phyloP scores from a whole-genome alignment of 2,888 invertebrate species.

The Tribolium freemani region DNA sequence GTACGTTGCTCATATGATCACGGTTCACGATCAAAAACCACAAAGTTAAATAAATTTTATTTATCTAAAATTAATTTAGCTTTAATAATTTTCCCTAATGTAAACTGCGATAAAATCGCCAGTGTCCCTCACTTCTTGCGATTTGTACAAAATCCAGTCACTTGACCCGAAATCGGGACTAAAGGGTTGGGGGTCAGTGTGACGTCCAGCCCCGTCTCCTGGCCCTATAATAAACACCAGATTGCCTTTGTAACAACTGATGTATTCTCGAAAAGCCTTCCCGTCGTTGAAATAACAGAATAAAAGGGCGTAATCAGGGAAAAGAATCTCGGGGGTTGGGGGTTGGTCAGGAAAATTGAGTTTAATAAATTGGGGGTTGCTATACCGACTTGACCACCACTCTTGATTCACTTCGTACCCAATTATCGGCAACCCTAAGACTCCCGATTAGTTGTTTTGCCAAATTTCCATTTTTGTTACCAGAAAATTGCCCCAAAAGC shows the following conservation, averaged over 20 bases:
- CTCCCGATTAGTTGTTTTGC: neutral
- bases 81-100: conserved; percentile 52
- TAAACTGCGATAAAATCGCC: conserved; percentile 79
- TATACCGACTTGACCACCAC: conserved; percentile 86
- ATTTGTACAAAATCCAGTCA: conserved; percentile 73
- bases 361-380: conserved; percentile 79
- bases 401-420: conserved; percentile 84
- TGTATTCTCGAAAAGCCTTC: conserved; percentile 77
- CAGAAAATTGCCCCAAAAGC: conserved; percentile 77
- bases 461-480: conserved; percentile 65
- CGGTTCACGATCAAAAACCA: conserved; percentile 69
- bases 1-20: conserved; percentile 71
- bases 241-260: conserved; percentile 75
- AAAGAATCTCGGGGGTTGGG: conserved; percentile 44
- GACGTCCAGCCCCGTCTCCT: conserved; percentile 72
- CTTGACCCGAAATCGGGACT: conserved; percentile 68
- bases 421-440: conserved; percentile 67
- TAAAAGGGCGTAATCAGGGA: conserved; percentile 73
- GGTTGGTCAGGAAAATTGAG: conserved; percentile 71
- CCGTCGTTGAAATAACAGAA: conserved; percentile 89
- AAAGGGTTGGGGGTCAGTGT: conserved; percentile 81
- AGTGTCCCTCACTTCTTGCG: conserved; percentile 74
- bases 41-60: conserved; percentile 42
- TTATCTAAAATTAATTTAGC: neutral
- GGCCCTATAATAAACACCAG: conserved; percentile 84